Evolutionary conservation across 1,140 invertebrate species (phyloP).

Genomic region (Drosophila parabipectinata): DNA sequence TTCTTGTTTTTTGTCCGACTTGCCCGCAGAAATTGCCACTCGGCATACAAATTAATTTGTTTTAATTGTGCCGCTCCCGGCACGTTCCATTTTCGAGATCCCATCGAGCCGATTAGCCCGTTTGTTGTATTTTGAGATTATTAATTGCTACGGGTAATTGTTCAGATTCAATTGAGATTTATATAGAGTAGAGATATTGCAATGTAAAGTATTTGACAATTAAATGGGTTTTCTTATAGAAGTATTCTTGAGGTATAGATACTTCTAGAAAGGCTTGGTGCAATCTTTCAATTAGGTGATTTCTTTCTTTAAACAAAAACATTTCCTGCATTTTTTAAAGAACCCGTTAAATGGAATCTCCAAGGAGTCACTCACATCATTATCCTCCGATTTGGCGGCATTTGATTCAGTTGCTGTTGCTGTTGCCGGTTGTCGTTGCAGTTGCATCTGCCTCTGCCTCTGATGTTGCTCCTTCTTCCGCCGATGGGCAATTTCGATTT

Average conservation of each 20-base stretch:
- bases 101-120: conserved; percentile 47
- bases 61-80: conserved; percentile 45
- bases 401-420: conserved; percentile 7
- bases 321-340: conserved; percentile 1
- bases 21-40: conserved; percentile 43
- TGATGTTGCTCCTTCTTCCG: conserved; percentile 47
- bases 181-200: conserved; percentile 34
- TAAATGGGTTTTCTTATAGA: conserved; percentile 48
- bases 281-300: too few species aligned
- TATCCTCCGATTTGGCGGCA: conserved; percentile 39
- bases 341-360: conserved; percentile 26
- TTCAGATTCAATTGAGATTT: conserved; percentile 77
- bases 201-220: conserved; percentile 54
- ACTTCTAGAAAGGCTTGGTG: too few species aligned
- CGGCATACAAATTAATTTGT: conserved; percentile 75
- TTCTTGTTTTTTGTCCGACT: conserved; percentile 1
- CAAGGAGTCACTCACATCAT: conserved; percentile 44
- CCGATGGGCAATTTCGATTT: conserved; percentile 41
- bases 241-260: conserved; percentile 4
- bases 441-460: conserved; percentile 33
- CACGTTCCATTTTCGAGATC: conserved; percentile 62
- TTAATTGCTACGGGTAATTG: conserved; percentile 75
- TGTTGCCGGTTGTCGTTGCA: conserved; percentile 33
- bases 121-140: conserved; percentile 61
- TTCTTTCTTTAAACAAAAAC: neutral